Evolutionary conservation across 2,113 vertebrate genomes (phyloP).

Genomic region (Petroica traversi): DNA sequence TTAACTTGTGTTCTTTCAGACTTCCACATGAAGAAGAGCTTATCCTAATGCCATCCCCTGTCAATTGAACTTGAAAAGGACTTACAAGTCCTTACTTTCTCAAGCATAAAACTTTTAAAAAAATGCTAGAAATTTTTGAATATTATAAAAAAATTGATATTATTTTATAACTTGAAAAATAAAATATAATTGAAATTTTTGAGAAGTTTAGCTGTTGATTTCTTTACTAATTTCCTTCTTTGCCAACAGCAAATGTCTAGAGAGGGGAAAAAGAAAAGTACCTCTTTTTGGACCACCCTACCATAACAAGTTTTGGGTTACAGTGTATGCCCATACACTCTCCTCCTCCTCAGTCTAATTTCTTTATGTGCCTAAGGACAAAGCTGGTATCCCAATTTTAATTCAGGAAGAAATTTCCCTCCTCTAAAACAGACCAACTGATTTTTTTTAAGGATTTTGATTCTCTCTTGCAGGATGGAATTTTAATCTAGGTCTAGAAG

Average conservation of each 20-base stretch:
- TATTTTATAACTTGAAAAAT: background rate
- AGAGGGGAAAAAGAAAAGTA: background rate
- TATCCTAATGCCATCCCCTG: background rate
- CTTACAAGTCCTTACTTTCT: background rate
- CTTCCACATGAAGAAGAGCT: background rate
- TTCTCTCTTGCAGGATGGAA: background rate
- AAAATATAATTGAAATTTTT: background rate
- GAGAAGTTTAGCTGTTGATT: accelerated
- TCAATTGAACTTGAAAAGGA: background rate
- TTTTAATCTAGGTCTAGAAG: background rate
- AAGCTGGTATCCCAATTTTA: background rate
- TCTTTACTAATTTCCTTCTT: background rate
- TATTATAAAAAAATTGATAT: background rate
- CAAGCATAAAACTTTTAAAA: background rate
- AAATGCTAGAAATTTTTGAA: background rate
- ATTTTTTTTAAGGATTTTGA: background rate
- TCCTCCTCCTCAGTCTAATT: background rate
- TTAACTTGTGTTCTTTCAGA: background rate
- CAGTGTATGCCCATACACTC: accelerated
- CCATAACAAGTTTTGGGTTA: background rate
- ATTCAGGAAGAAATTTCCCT: background rate
- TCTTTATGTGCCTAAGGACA: background rate
- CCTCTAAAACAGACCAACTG: background rate
- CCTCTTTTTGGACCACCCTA: background rate
- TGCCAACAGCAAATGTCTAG: background rate